Evolutionary conservation across 2,797 vertebrate genomes (phyloP).

Genomic region (Prionace glauca): DNA sequence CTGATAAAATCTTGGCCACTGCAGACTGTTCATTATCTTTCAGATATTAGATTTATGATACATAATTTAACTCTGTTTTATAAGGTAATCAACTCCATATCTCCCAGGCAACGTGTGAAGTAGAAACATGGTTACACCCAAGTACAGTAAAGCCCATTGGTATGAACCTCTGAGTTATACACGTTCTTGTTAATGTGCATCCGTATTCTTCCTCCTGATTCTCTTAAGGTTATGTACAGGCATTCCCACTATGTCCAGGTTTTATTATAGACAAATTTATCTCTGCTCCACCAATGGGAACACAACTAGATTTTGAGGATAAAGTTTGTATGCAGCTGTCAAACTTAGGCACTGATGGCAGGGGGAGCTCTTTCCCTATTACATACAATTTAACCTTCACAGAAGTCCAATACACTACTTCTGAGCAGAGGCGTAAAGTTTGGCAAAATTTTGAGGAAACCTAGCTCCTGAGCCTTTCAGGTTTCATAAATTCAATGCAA

Average conservation of each 20-base stretch:
- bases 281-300: not conserved
- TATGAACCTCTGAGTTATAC: not conserved
- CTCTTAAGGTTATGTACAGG: not conserved
- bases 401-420: not conserved
- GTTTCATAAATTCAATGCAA: not conserved
- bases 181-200: not conserved
- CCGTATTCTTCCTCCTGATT: not conserved
- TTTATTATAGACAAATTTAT: not conserved
- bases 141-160: not conserved
- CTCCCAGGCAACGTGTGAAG: not conserved
- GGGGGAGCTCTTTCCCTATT: conserved; percentile 19
- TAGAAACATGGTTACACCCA: not conserved
- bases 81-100: not conserved
- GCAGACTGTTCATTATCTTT: not conserved
- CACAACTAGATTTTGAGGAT: not conserved
- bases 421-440: not conserved
- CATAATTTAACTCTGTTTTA: not conserved
- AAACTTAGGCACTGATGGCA: not conserved
- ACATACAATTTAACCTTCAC: not conserved
- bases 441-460: not conserved
- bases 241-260: not conserved
- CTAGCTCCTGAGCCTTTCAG: not conserved
- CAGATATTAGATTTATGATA: not conserved
- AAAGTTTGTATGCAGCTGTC: not conserved
- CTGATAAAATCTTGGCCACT: not conserved